Conservation (phyloP, 2,888 invertebrate genomes). For the Eupithecia tripunctaria region DNA sequence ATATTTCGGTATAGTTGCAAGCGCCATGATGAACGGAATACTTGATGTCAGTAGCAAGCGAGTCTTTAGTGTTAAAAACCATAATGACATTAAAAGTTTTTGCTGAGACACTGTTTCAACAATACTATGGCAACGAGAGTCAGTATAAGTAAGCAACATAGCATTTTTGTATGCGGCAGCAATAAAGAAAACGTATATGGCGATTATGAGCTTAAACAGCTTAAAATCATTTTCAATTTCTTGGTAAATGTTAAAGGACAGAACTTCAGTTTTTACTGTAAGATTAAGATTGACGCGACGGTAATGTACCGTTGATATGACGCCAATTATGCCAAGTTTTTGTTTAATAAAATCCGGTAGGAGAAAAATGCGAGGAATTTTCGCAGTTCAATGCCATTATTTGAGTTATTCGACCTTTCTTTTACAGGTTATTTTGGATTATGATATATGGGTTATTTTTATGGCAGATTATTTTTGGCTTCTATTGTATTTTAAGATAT, state of each 20-base stretch:
- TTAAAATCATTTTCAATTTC: slow-evolving; percentile 28
- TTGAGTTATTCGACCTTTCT: slow-evolving; percentile 1
- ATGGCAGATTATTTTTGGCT: not conserved
- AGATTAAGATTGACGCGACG: not conserved
- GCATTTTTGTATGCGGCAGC: slow-evolving; percentile 66
- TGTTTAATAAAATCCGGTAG: not conserved
- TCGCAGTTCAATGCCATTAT: not conserved
- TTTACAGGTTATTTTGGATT: not conserved
- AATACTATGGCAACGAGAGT: slow-evolving; percentile 25
- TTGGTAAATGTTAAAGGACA: slow-evolving; percentile 20
- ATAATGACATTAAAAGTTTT: not conserved
- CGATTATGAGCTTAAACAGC: slow-evolving; percentile 45
- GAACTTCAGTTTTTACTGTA: slow-evolving; percentile 7
- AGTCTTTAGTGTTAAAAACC: not conserved
- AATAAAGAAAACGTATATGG: slow-evolving; percentile 73
- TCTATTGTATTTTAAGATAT: not conserved
- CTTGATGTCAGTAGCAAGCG: not conserved
- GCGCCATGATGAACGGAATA: not conserved
- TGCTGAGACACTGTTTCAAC: slow-evolving; percentile 3
- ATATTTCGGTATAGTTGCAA: not conserved
- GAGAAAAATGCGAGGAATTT: not conserved
- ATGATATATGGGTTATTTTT: not conserved
- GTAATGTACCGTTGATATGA: slow-evolving; percentile 4
- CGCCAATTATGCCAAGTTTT: not conserved
- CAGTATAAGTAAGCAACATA: slow-evolving; percentile 58